phyloP scores from a whole-genome alignment of 2,888 invertebrate species.

The Lepetodrilus schrolli region DNA sequence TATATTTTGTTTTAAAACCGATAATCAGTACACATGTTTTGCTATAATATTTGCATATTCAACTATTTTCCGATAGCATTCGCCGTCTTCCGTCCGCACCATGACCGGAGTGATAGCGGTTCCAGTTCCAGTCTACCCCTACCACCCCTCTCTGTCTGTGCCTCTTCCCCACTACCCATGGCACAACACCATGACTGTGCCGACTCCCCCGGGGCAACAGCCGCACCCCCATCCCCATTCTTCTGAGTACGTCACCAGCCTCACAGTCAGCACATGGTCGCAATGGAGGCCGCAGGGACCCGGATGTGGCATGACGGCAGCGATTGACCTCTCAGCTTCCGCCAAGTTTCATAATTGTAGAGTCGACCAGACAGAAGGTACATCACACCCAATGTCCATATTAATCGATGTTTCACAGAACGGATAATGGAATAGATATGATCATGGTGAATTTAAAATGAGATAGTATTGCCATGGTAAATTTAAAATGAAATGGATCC shows the following conservation, averaged over 20 bases:
- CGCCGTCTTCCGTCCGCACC: not conserved
- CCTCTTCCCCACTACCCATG: slow-evolving; percentile 8
- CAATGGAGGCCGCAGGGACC: not conserved
- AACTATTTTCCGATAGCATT: too few species aligned
- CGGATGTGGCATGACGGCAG: not conserved
- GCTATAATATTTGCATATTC: too few species aligned
- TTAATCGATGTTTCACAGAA: too few species aligned
- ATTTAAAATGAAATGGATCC: too few species aligned
- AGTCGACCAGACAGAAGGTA: not conserved
- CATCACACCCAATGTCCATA: too few species aligned
- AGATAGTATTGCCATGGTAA: too few species aligned
- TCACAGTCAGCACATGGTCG: slow-evolving; percentile 2
- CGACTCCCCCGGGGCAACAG: not conserved
- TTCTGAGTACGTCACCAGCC: not conserved
- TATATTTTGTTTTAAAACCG: too few species aligned
- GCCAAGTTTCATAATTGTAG: not conserved
- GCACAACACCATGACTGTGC: not conserved
- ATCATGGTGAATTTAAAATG: too few species aligned
- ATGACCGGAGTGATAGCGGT: slow-evolving; percentile 32
- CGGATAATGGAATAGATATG: too few species aligned
- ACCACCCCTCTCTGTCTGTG: not conserved
- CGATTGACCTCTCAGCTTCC: slow-evolving; percentile 9
- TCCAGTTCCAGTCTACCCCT: slow-evolving; percentile 27
- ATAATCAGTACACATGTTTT: too few species aligned
- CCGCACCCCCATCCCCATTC: not conserved